phyloP scores from a whole-genome alignment of 2,797 vertebrate genomes.

The Neosilurus mollespiculum region DNA sequence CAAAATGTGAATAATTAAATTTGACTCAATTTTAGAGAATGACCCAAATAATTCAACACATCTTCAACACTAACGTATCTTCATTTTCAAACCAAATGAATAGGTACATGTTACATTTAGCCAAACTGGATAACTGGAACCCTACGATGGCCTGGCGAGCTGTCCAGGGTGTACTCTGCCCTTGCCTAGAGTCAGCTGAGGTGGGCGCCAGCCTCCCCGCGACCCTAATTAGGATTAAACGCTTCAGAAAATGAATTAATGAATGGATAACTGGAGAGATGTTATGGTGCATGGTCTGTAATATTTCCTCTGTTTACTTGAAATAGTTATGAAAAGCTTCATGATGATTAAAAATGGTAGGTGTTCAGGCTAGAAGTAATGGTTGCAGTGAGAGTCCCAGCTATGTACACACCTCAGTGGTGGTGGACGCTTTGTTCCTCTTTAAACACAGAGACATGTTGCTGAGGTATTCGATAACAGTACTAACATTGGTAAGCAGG shows the following conservation, averaged over 20 bases:
- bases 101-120: neutral
- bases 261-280: neutral
- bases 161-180: too few relatives aligned
- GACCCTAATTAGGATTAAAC: too few relatives aligned
- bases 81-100: neutral
- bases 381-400: too few relatives aligned
- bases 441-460: neutral
- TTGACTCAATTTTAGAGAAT: too few relatives aligned
- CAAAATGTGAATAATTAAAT: too few relatives aligned
- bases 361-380: neutral
- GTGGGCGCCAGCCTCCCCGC: too few relatives aligned
- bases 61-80: neutral
- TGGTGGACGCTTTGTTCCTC: constrained; percentile 5
- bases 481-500: constrained; percentile 20
- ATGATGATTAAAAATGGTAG: neutral
- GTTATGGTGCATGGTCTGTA: neutral
- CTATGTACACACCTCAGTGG: neutral
- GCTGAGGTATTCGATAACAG: constrained; percentile 30
- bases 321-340: neutral
- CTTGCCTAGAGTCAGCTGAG: too few relatives aligned
- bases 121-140: neutral
- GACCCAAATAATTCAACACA: neutral
- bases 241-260: too few relatives aligned
- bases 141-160: too few relatives aligned
- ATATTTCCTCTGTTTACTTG: neutral